Percentiles rank a stretch among this genome's conserved stretches.
Conservation (phyloP, 2,888 invertebrate species). For the Synanthedon andrenaeformis region DNA sequence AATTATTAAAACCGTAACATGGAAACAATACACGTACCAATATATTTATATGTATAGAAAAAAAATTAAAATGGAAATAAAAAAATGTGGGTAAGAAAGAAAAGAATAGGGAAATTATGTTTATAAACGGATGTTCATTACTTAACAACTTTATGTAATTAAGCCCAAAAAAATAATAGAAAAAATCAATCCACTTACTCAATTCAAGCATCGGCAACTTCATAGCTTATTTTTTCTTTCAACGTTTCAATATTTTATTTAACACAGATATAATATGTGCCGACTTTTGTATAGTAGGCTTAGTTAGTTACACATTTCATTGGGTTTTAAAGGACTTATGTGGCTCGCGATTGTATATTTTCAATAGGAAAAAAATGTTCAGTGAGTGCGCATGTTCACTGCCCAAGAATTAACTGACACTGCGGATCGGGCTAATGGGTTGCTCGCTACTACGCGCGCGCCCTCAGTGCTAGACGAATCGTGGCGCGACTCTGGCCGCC, state of each 20-base stretch:
- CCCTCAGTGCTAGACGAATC: slow-evolving; percentile 1
- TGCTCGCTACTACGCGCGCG: slow-evolving; percentile 9
- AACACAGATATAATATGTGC: too few relatives aligned
- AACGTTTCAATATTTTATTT: too few relatives aligned
- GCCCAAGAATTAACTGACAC: slow-evolving; percentile 20
- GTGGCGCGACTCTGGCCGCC: slow-evolving; percentile 8
- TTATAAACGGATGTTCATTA: too few relatives aligned
- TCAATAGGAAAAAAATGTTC: slow-evolving; percentile 21
- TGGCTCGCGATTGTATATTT: slow-evolving; percentile 18
- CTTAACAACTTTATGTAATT: too few relatives aligned
- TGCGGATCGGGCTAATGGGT: slow-evolving; percentile 17
- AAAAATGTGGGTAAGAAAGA: too few relatives aligned
- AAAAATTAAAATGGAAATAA: too few relatives aligned
- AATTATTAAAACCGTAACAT: too few relatives aligned
- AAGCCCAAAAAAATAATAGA: too few relatives aligned
- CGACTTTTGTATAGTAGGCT: too few relatives aligned
- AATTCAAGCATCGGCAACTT: slow-evolving; percentile 51
- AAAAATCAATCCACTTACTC: slow-evolving; percentile 25
- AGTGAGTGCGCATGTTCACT: slow-evolving; percentile 40
- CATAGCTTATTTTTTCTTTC: slow-evolving; percentile 24
- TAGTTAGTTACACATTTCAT: not conserved
- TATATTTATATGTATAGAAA: too few relatives aligned
- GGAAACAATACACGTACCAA: too few relatives aligned
- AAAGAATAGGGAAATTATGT: too few relatives aligned
- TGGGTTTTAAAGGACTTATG: slow-evolving; percentile 1